phyloP scores from a whole-genome alignment of 37 sponge, comb jelly and placozoan species.

The Agelas oroides region DNA sequence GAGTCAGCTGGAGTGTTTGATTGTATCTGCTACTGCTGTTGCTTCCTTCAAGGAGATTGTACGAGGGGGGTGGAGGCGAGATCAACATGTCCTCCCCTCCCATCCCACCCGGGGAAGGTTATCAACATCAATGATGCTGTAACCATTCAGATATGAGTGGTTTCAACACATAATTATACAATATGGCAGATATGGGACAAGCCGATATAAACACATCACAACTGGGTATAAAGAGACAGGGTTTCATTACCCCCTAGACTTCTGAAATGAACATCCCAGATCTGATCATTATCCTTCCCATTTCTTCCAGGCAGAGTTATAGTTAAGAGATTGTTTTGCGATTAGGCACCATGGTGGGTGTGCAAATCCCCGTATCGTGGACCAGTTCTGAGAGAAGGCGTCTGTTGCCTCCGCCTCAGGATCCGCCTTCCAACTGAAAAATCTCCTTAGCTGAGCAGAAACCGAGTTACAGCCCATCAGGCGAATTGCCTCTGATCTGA shows the following conservation, averaged over 20 bases:
- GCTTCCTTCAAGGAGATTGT: no score
- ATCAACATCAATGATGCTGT: no score
- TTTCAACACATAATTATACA: no score
- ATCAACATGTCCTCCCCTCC: constrained; percentile 45
- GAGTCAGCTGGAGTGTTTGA: no score
- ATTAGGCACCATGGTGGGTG: constrained; percentile 60
- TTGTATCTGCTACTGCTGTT: no score
- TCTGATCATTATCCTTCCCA: constrained; percentile 1
- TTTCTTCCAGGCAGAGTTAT: constrained; percentile 36
- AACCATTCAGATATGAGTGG: no score
- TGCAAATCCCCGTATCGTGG: constrained; percentile 1
- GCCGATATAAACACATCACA: no score
- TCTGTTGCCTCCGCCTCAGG: constrained; percentile 42
- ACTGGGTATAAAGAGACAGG: no score
- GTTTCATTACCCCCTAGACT: background rate
- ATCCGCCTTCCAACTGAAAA: constrained; percentile 56
- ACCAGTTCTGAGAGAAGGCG: constrained; percentile 22
- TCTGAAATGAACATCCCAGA: background rate
- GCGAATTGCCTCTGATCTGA: background rate
- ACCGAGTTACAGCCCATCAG: background rate
- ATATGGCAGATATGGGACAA: no score
- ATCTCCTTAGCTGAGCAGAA: constrained; percentile 31
- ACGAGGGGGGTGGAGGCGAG: constrained; percentile 36
- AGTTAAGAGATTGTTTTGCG: constrained; percentile 10
- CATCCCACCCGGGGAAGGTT: no score